Base-by-base conservation (phyloP, 2,797 vertebrate genomes). In the Bradypodion pumilum region DNA sequence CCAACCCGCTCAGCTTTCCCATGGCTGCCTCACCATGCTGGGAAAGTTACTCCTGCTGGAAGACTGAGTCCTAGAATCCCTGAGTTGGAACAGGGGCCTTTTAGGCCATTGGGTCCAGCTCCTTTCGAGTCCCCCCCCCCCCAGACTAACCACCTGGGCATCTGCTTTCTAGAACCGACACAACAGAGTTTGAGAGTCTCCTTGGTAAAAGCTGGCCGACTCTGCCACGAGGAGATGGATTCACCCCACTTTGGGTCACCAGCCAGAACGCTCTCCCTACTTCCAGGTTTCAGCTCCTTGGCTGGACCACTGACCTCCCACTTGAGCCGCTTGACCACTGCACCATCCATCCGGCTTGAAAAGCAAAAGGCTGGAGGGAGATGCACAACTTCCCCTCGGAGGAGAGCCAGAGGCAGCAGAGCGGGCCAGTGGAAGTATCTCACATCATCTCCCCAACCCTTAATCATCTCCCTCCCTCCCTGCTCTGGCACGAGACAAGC, bases 401-500 rank as follows among this genome's bases (percentile, higher is more conserved):
- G n/a, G 23, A 25, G 35, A 9, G 68, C 21, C 13, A 68, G 32
- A 68, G 65, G 19, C 0, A 62, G 35, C 40, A 5, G 25, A 16
- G 25, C 4, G 3, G 7, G 42, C 3, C 2, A 32, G 19, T 1
- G 32, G 40, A 52, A n/a, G 21, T 25, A 13, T 12, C 3, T 9
- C 2, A 35, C 60, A 35, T 40, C 59, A 8, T 9, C 32, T 29
- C 44, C 7, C 27, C 15, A 12, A 27, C 63, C 49, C 15, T 63
- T 9, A 8, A 52, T 42, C 32, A 12, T 49, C 60, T 60, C 35
- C 29, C 60, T 60, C 35, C 29, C 75, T 69, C 35, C 65, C 83
- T 74, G 35, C 12, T 73, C 83, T 0, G 40, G 21, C 32, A n/a
- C 0, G 0, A 2, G 12, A 59, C 0, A 0, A 0, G 0, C 16